phyloP scores from a whole-genome alignment of 1,140 invertebrate genomes.

The Drosophila elegans region DNA sequence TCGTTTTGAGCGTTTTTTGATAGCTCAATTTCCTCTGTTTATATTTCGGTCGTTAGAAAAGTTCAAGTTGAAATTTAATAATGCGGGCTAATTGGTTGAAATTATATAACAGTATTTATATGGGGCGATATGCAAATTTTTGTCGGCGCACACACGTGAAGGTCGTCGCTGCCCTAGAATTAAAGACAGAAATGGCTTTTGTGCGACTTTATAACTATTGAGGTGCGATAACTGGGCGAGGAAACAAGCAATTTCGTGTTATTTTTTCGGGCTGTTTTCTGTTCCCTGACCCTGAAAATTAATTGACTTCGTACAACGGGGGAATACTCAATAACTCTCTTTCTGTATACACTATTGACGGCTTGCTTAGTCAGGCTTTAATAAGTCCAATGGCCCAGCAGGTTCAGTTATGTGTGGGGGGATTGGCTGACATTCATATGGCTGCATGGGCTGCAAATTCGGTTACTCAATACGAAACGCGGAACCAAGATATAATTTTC shows the following conservation, averaged over 20 bases:
- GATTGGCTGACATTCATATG: constrained; percentile 46
- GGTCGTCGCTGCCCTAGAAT: constrained; percentile 67
- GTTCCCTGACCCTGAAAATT: constrained; percentile 71
- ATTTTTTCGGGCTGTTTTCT: constrained; percentile 51
- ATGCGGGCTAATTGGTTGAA: constrained; percentile 64
- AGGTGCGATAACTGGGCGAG: constrained; percentile 72
- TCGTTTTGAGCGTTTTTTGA: constrained; percentile 51
- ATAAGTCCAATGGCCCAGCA: constrained; percentile 57
- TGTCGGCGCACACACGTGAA: constrained; percentile 47
- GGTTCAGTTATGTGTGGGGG: constrained; percentile 57
- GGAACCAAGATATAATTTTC: constrained; percentile 71
- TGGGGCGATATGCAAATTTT: constrained; percentile 65
- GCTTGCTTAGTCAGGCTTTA: constrained; percentile 70
- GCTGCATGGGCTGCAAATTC: constrained; percentile 35
- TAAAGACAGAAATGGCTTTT: constrained; percentile 56
- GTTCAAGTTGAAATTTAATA: constrained; percentile 78
- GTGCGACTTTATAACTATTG: constrained; percentile 17
- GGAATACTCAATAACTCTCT: constrained; percentile 25
- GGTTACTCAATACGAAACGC: constrained; percentile 71
- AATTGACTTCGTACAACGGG: constrained; percentile 61
- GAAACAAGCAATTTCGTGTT: constrained; percentile 69
- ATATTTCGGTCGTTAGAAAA: constrained; percentile 36
- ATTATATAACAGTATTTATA: constrained; percentile 57
- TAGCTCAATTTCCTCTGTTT: constrained; percentile 55
- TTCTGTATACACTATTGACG: constrained; percentile 56